Evolutionary conservation across 1,140 invertebrate species (phyloP).

Genomic region (Alviniconcha marisindica): DNA sequence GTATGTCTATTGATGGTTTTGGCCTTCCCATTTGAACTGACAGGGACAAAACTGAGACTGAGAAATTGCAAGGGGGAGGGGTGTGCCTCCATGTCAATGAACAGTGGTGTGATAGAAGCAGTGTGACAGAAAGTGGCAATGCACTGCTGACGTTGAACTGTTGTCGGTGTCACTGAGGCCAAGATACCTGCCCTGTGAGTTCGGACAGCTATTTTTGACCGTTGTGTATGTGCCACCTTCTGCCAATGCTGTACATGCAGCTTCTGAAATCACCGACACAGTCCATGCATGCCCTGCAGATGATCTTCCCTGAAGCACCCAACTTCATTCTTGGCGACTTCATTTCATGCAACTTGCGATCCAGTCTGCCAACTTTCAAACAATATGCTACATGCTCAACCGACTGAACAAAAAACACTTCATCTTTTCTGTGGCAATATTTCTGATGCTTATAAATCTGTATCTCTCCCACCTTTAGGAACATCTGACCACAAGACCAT

Average conservation of each 20-base stretch:
- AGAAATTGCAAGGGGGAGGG: not conserved
- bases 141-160: conserved; percentile 27
- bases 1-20: not conserved
- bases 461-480: too few relatives aligned
- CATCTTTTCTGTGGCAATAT: conserved; percentile 8
- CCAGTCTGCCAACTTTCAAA: too few relatives aligned
- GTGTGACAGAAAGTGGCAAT: too few relatives aligned
- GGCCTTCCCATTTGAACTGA: not conserved
- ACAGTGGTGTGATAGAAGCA: too few relatives aligned
- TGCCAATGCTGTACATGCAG: conserved; percentile 12
- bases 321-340: too few relatives aligned
- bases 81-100: not conserved
- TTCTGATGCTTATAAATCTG: not conserved
- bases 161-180: not conserved
- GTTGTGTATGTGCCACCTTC: conserved; percentile 16
- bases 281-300: not conserved
- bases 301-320: not conserved
- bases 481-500: too few relatives aligned
- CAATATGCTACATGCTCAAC: too few relatives aligned
- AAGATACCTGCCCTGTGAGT: not conserved
- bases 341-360: too few relatives aligned
- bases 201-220: conserved; percentile 7
- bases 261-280: not conserved
- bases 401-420: not conserved
- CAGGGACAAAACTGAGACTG: not conserved